Base-by-base conservation (phyloP, 2,888 invertebrate genomes). In the Macrophya alboannulata region DNA sequence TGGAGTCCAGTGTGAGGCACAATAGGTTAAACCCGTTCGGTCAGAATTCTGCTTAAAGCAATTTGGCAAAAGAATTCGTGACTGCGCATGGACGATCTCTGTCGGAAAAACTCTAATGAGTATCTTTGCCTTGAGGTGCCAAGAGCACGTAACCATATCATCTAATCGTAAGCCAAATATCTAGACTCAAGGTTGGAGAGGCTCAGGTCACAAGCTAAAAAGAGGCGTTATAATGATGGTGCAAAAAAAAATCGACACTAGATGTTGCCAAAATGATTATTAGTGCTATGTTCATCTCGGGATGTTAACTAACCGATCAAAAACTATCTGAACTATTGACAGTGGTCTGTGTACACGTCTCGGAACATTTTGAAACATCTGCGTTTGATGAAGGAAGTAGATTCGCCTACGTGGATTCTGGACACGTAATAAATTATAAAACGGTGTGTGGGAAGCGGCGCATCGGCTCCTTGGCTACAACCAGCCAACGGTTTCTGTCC, bases 31-130 rank as follows among this genome's bases (percentile, higher is more conserved):
- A 62, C 21, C 81, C 59, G 62, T 81, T 43, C 62, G 43, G 43
- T 43, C 21, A 59, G 59, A 51, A 81, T 81, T 81, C 81, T 81
- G 62, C 40, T 81, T 21, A 62, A 81, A 81, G 59, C 62, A 31
- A 83, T 83, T 83, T 71, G 71, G 68, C 83, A n/a, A 12, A 83
- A 83, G 83, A 48, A 68, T 83, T 83, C 83, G 83, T 83, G 83
- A 83, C 68, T 83, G 48, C 68, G 40, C 48, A 51, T 68, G 25
- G 68, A 21, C 83, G 68, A 83, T 21, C 83, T 65, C 45, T 6
- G 25, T 37, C 51, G 83, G 83, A 83, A 83, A 83, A 83, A 83
- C 83, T 83, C 48, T 83, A 83, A 83, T 83, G 83, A 45, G 83
- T 68, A 83, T 83, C 83, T 83, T 83, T 21, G 37, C 83, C 83